Evolutionary conservation across 1,140 invertebrate genomes (phyloP).

Genomic region (Eufriesea mexicana): DNA sequence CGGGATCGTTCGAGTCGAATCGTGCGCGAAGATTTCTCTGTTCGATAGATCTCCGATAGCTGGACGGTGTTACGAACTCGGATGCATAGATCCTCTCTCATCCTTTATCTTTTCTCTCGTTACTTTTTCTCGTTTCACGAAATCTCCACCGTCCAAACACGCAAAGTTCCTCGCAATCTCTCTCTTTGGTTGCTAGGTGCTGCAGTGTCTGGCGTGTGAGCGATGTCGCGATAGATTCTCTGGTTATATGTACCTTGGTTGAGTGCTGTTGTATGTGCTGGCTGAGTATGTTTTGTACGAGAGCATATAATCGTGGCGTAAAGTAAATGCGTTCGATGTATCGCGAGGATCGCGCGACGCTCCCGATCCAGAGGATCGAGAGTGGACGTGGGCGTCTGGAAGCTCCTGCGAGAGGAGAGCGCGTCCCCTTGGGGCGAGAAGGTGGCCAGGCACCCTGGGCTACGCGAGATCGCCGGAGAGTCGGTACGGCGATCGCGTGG

Average conservation of each 20-base stretch:
- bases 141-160: background rate
- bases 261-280: constrained; percentile 82
- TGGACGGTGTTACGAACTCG: too few relatives aligned
- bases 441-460: constrained; percentile 20
- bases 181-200: constrained; percentile 17
- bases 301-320: constrained; percentile 53
- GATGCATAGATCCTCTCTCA: too few relatives aligned
- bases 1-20: too few relatives aligned
- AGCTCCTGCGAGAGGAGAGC: constrained; percentile 32
- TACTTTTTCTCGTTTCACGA: background rate
- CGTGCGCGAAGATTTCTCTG: too few relatives aligned
- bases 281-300: constrained; percentile 78
- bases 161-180: constrained; percentile 46
- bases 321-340: constrained; percentile 15
- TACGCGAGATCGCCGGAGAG: background rate
- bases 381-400: background rate
- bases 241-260: constrained; percentile 81
- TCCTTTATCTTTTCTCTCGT: constrained; percentile 7
- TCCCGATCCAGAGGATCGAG: background rate
- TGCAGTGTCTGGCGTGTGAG: constrained; percentile 39
- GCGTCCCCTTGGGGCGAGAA: background rate
- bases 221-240: constrained; percentile 37
- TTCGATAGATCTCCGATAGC: too few relatives aligned
- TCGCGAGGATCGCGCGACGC: background rate
- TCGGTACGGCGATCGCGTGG: too few relatives aligned